phyloP scores from a whole-genome alignment of 1,140 invertebrate species.

The Heliconius melpomene region DNA sequence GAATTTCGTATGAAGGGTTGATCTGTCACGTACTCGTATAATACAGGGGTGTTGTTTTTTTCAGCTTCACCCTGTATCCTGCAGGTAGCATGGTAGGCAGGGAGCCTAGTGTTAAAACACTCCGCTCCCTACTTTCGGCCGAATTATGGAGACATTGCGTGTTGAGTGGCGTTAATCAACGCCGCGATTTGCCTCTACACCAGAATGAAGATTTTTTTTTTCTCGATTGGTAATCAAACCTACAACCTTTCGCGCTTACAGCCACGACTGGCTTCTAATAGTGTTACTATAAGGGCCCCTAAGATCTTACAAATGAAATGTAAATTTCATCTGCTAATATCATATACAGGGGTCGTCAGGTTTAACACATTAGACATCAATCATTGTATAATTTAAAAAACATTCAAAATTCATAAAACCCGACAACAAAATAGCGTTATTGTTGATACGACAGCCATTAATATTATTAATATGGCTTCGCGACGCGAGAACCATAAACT shows the following conservation, averaged over 20 bases:
- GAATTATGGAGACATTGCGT: too few relatives aligned
- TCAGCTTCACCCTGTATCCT: too few relatives aligned
- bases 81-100: too few relatives aligned
- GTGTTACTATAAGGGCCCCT: conserved; percentile 45
- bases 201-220: too few relatives aligned
- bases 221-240: too few relatives aligned
- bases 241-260: too few relatives aligned
- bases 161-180: too few relatives aligned
- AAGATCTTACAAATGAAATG: neutral
- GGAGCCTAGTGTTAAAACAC: too few relatives aligned
- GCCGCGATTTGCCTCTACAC: too few relatives aligned
- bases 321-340: neutral
- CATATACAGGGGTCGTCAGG: neutral
- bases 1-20: conserved; percentile 67
- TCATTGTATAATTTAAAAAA: conserved; percentile 29
- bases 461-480: conserved; percentile 77
- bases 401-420: conserved; percentile 64
- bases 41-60: too few relatives aligned
- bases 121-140: too few relatives aligned
- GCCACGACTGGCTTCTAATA: neutral
- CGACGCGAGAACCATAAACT: conserved; percentile 75
- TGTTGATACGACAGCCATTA: conserved; percentile 72
- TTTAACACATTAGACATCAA: conserved; percentile 10
- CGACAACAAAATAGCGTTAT: conserved; percentile 61
- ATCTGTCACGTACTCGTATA: conserved; percentile 68